These are phyloP conservation scores for Trachelus iudaicus DNA, from an alignment of 2,888 invertebrate species.

Conservation along the genomic window DNA sequence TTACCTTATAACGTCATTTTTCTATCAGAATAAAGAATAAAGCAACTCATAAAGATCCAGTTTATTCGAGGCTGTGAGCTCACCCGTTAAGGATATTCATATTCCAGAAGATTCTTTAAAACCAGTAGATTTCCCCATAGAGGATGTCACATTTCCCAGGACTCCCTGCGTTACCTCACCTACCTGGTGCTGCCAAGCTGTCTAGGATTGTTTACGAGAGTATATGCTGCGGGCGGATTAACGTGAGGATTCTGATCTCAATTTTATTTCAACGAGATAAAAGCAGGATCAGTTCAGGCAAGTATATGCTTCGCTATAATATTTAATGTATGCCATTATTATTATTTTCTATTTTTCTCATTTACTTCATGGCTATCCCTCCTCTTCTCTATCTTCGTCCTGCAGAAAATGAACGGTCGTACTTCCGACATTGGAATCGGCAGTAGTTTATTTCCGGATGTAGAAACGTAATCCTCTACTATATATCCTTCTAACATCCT, in stretches of 20 bases:
- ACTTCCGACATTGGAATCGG: constrained; percentile 24
- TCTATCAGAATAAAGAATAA: not conserved
- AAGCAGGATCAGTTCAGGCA: not conserved
- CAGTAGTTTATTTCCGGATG: constrained; percentile 43
- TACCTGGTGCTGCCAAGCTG: not conserved
- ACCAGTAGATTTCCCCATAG: not conserved
- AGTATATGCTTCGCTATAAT: not conserved
- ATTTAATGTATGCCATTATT: not conserved
- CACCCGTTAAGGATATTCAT: not conserved
- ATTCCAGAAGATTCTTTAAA: not conserved
- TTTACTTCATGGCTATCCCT: not conserved
- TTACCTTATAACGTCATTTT: not conserved
- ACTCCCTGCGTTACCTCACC: not conserved
- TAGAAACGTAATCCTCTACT: constrained; percentile 25
- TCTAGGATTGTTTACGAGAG: not conserved
- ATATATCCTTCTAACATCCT: constrained; percentile 41
- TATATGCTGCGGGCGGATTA: not conserved
- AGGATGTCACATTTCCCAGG: not conserved
- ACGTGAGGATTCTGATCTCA: not conserved
- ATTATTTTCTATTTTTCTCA: not conserved
- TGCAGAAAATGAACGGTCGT: not conserved
- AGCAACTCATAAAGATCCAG: not conserved
- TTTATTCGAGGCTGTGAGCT: not conserved
- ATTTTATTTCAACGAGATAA: not conserved
- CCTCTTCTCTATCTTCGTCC: not conserved